Evolutionary conservation across 2,797 vertebrate genomes (phyloP).

Genomic region (Diplodus puntazzo): DNA sequence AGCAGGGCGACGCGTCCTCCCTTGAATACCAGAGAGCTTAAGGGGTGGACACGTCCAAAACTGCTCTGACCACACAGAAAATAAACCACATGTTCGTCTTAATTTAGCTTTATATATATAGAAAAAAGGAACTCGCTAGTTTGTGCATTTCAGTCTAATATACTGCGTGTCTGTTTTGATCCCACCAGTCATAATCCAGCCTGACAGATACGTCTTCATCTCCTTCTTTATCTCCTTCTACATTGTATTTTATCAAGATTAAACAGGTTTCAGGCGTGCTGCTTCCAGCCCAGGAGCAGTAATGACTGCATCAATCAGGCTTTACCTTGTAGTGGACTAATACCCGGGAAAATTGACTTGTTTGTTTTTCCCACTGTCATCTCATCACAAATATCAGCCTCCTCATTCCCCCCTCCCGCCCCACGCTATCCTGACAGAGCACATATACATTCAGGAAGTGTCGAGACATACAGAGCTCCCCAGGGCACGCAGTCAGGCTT

Average conservation of each 20-base stretch:
- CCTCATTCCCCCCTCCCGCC: slow-evolving; percentile 26
- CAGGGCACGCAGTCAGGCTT: slow-evolving; percentile 28
- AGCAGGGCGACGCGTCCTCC: slow-evolving; percentile 43
- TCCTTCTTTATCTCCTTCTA: slow-evolving; percentile 50
- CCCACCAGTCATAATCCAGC: slow-evolving; percentile 33
- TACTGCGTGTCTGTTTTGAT: slow-evolving; percentile 5
- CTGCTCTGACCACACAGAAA: slow-evolving; percentile 36
- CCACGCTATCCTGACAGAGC: slow-evolving; percentile 24
- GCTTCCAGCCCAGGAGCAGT: slow-evolving; percentile 50
- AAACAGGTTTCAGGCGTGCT: slow-evolving; percentile 55
- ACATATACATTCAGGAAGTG: slow-evolving; percentile 45
- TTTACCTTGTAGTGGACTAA: slow-evolving; percentile 65
- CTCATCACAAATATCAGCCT: slow-evolving; percentile 47
- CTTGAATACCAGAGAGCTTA: slow-evolving; percentile 35
- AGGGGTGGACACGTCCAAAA: slow-evolving; percentile 26
- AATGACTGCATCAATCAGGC: slow-evolving; percentile 77
- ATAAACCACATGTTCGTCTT: slow-evolving; percentile 9
- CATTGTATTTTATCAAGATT: slow-evolving; percentile 75
- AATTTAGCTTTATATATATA: slow-evolving; percentile 7
- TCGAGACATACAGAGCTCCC: slow-evolving; percentile 38
- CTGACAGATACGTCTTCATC: slow-evolving; percentile 54
- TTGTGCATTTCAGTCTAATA: neutral
- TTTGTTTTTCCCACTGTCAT: slow-evolving; percentile 67
- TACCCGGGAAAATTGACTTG: slow-evolving; percentile 70
- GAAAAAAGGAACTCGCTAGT: neutral